A percentile compares a stretch with the other conserved stretches of the same genome.
Conservation (phyloP, 1,140 invertebrate species). For the Drosophila burlai region DNA sequence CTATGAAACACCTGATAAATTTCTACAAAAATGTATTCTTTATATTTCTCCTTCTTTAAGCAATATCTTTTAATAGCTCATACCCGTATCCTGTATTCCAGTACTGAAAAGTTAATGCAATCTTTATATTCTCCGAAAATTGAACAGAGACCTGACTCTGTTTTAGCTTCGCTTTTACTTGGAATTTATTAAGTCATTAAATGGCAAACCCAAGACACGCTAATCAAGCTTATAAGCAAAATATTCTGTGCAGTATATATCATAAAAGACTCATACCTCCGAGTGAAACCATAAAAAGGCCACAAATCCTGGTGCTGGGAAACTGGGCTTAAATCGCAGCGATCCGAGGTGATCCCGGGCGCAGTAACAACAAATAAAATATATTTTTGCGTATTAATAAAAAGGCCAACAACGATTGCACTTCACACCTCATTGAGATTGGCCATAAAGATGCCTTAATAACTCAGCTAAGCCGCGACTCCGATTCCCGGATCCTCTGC, state of each 20-base stretch:
- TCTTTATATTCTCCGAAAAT: not conserved
- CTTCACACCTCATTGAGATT: constrained; percentile 85
- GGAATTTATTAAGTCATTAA: constrained; percentile 38
- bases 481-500: constrained; percentile 26
- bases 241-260: constrained; percentile 9
- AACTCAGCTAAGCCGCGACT: constrained; percentile 74
- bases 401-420: constrained; percentile 80
- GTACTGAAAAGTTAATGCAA: not conserved
- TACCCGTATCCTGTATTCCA: no score
- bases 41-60: not conserved
- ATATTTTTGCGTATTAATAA: constrained; percentile 81
- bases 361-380: constrained; percentile 69
- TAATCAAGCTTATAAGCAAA: constrained; percentile 25
- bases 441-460: constrained; percentile 84
- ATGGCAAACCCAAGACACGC: constrained; percentile 20
- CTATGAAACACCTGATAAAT: not conserved
- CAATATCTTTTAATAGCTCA: not conserved
- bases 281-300: constrained; percentile 43
- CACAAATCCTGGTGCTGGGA: constrained; percentile 35
- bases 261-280: constrained; percentile 19
- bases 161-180: constrained; percentile 1
- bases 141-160: not conserved
- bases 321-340: constrained; percentile 6
- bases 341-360: constrained; percentile 29
- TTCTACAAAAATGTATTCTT: not conserved